Base-by-base conservation (phyloP, 2,113 vertebrate species). In the Acrocephalus kingi region DNA sequence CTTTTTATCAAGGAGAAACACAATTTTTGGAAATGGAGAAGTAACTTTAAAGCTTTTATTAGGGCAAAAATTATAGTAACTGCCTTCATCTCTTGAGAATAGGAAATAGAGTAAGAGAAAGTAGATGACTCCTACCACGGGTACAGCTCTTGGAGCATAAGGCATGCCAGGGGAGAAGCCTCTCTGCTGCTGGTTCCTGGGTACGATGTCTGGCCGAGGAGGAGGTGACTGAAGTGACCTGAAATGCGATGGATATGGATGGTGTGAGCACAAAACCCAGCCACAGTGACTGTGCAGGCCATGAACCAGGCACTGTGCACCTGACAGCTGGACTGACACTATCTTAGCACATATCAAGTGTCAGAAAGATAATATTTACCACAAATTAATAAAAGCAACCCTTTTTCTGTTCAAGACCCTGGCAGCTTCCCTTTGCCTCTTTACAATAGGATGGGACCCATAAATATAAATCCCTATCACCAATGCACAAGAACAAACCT, bases 221-320 rank as follows among this genome's bases (percentile, higher is more conserved):
- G 96, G 85, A 22, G 94, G 93, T 2, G 94, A 41, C 52, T 86
- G 96, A 18, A 55, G 49, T 5, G 94, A 95, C 90, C 96, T 97
- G 93, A 27, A 95, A 96, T 6, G 7, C 61, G 1, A 46, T 0
- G 1, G 21, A 45, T 0, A 35, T 0, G 10, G 45, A 3, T 12
- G 4, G 30, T 2, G 27, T 88, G 80, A 94, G 84, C 61, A 17
- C 5, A 4, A 1, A 19, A 6, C 51, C 33, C 10, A 2, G 33
- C 17, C 49, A 72, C 31, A 27, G 7, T 0, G 22, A 25, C 66
- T 1, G 12, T 2, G 41, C 23, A 43, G 48, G 43, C 37, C 37
- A 4, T 0, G 52, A 67, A 9, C 12, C 72, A 10, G 69, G 63
- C 17, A 64, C 68, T 41, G 6, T 2, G 1, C 69, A 16, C 28